phyloP scores from a whole-genome alignment of 2,888 invertebrate genomes.

The Mayetiola destructor region DNA sequence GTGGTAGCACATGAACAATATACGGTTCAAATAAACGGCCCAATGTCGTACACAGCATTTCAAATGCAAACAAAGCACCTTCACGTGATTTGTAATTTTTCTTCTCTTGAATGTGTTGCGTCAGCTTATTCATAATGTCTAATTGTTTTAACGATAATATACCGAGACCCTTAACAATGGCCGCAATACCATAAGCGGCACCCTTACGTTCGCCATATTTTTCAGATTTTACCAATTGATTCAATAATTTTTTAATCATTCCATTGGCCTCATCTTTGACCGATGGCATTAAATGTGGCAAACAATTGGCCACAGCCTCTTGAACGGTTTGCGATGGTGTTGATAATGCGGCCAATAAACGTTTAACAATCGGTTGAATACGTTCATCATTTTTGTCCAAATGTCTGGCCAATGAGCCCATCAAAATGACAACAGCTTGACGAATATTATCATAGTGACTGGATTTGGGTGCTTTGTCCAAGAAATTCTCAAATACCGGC shows the following conservation, averaged over 20 bases:
- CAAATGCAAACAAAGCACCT: conserved; percentile 93
- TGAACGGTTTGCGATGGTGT: conserved; percentile 98
- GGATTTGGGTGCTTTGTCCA: conserved; percentile 84
- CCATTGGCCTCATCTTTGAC: conserved; percentile 82
- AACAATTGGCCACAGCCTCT: conserved; percentile 91
- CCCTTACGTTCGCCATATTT: conserved; percentile 76
- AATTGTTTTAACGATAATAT: conserved; percentile 88
- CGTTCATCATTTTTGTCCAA: conserved; percentile 77
- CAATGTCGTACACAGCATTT: conserved; percentile 78
- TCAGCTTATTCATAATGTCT: conserved; percentile 88
- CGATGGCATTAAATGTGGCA: conserved; percentile 84
- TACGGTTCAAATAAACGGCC: conserved; percentile 97
- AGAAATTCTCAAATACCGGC: conserved; percentile 84
- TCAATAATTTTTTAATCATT: conserved; percentile 73
- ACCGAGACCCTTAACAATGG: conserved; percentile 91
- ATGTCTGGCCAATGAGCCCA: conserved; percentile 95
- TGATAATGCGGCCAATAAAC: conserved; percentile 78
- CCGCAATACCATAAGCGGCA: conserved; percentile 94
- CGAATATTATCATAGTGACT: conserved; percentile 83
- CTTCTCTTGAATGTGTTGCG: conserved; percentile 89
- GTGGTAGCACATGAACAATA: conserved; percentile 91
- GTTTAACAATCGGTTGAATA: conserved; percentile 84
- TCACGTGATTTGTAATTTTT: conserved; percentile 89
- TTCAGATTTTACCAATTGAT: conserved; percentile 75
- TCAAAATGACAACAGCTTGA: conserved; percentile 90